Evolutionary conservation across 2,797 vertebrate genomes (phyloP).

Genomic region (Clarias pachynema): DNA sequence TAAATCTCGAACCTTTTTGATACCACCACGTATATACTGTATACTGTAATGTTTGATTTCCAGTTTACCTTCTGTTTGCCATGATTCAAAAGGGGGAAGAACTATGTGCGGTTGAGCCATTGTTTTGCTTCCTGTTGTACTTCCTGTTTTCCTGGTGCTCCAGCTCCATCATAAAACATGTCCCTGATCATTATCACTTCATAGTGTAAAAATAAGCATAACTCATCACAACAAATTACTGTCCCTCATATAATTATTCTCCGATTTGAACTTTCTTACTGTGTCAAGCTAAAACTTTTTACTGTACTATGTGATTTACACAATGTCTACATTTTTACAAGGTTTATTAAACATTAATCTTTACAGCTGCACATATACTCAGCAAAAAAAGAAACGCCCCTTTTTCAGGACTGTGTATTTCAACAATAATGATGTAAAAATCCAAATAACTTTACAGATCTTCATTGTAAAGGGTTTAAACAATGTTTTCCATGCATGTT

Average conservation of each 20-base stretch:
- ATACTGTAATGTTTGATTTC: not conserved
- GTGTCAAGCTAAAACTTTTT: not conserved
- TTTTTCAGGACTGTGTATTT: too few species aligned
- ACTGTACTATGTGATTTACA: not conserved
- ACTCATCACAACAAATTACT: not conserved
- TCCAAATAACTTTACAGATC: too few species aligned
- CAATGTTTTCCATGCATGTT: too few species aligned
- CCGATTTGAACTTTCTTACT: not conserved
- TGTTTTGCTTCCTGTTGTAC: not conserved
- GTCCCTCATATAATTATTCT: not conserved
- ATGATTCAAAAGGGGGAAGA: too few species aligned
- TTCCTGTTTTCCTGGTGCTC: not conserved
- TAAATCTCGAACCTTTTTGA: too few species aligned
- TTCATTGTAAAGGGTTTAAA: too few species aligned
- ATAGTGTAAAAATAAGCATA: not conserved
- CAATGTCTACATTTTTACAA: not conserved
- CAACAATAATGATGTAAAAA: too few species aligned
- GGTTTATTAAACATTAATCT: not conserved
- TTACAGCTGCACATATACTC: too few species aligned
- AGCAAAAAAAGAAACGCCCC: too few species aligned
- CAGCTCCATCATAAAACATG: not conserved
- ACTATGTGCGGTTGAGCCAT: not conserved
- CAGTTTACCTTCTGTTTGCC: not conserved
- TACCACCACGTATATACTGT: not conserved
- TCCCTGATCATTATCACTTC: slow-evolving; percentile 1